Conservation (phyloP, 2,888 invertebrate species). For the Drosophila histrio region DNA sequence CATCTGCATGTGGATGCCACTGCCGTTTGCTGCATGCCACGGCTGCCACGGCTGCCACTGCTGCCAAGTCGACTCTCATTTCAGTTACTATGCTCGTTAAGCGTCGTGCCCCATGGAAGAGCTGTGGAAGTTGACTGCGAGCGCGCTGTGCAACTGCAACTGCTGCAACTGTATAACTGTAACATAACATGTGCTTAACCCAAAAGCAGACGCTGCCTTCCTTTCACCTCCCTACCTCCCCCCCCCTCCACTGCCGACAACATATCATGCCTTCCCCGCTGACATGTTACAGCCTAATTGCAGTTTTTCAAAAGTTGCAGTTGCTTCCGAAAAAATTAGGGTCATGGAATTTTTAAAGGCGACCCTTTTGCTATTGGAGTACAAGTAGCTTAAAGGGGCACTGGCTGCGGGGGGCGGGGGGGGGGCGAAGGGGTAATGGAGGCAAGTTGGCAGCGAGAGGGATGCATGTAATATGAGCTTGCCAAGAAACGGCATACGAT, state of each 20-base stretch:
- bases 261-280: slow-evolving; percentile 5
- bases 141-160: slow-evolving; percentile 35
- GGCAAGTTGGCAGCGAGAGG: too few relatives aligned
- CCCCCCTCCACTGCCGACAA: background rate
- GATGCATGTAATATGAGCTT: slow-evolving; percentile 30
- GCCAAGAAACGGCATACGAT: slow-evolving; percentile 31
- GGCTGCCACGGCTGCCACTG: slow-evolving; percentile 10
- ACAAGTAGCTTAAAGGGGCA: slow-evolving; percentile 41
- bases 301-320: slow-evolving; percentile 69
- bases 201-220: slow-evolving; percentile 55
- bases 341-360: slow-evolving; percentile 67
- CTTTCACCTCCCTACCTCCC: slow-evolving; percentile 1
- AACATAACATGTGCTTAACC: slow-evolving; percentile 70
- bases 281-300: slow-evolving; percentile 66
- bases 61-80: slow-evolving; percentile 47
- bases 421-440: background rate
- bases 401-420: background rate
- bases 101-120: slow-evolving; percentile 30
- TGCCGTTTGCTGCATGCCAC: slow-evolving; percentile 19
- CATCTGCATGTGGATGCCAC: slow-evolving; percentile 11
- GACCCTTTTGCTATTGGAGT: slow-evolving; percentile 40
- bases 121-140: slow-evolving; percentile 50
- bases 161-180: slow-evolving; percentile 31
- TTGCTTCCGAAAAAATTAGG: slow-evolving; percentile 72
- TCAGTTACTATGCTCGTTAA: slow-evolving; percentile 45